Evolutionary conservation across 2,113 vertebrate genomes (phyloP).

Genomic region (Suncus etruscus): DNA sequence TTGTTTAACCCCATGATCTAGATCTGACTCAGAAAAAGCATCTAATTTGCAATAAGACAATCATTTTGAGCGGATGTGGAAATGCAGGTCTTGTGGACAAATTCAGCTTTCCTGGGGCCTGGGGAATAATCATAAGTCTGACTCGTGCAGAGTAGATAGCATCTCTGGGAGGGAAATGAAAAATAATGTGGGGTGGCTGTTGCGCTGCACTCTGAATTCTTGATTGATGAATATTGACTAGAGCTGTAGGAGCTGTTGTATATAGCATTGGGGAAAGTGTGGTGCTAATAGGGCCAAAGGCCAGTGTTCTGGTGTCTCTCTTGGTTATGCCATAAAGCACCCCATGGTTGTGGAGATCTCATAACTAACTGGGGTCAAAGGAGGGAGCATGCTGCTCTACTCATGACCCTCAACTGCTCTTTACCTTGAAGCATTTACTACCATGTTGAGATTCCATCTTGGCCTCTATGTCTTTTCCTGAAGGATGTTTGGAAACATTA

Average conservation of each 20-base stretch:
- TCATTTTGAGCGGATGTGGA: background rate
- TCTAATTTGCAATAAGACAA: background rate
- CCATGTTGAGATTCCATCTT: background rate
- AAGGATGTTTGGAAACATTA: background rate
- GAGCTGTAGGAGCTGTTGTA: background rate
- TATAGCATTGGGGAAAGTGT: background rate
- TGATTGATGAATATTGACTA: background rate
- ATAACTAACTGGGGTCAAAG: background rate
- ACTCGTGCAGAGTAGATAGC: background rate
- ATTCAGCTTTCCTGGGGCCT: background rate
- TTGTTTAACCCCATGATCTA: constrained; percentile 66
- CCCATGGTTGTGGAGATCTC: background rate
- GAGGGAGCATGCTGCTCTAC: background rate
- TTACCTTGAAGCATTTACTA: background rate
- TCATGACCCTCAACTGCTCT: background rate
- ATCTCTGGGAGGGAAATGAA: background rate
- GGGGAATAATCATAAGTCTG: background rate
- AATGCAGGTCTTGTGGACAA: background rate
- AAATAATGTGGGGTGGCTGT: background rate
- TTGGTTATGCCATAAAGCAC: background rate
- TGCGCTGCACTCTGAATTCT: background rate
- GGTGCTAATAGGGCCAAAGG: background rate
- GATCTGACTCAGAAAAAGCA: background rate
- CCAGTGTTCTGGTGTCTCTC: constrained; percentile 42
- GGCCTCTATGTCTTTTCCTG: background rate